Percentiles rank a stretch among this genome's conserved stretches.
These are phyloP conservation scores for Phalacrocorax carbo DNA, from an alignment of 2,113 vertebrate genomes.

Conservation along the genomic window DNA sequence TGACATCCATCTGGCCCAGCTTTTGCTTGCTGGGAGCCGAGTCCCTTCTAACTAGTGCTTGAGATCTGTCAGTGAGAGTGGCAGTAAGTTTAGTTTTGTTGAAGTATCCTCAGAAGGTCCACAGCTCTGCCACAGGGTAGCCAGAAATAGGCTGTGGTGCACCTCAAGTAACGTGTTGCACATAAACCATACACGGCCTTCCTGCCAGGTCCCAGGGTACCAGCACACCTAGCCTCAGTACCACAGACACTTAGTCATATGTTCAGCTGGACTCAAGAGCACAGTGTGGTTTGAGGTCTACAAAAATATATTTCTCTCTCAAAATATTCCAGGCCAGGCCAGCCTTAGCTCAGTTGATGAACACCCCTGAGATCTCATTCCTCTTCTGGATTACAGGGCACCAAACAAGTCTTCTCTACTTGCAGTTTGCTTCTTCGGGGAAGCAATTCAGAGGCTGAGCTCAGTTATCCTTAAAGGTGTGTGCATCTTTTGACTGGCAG, in stretches of 20 bases:
- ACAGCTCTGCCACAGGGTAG: neutral
- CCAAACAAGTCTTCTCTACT: neutral
- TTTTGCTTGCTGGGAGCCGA: neutral
- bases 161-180: neutral
- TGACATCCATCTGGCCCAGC: neutral
- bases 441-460: neutral
- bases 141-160: constrained; percentile 4
- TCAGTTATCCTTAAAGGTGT: neutral
- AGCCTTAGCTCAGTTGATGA: neutral
- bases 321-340: neutral
- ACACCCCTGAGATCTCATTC: neutral
- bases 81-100: neutral
- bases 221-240: neutral
- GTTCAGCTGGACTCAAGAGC: neutral
- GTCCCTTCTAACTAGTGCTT: neutral
- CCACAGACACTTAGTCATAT: neutral
- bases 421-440: neutral
- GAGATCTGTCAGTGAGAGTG: neutral
- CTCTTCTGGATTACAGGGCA: neutral
- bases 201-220: neutral
- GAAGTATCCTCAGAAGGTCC: neutral
- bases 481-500: neutral
- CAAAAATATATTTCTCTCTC: neutral
- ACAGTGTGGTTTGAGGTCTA: neutral
- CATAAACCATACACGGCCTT: neutral